Evolutionary conservation across 2,797 vertebrate genomes (phyloP), one percentile per base, ranked within the genome.

Genomic region (Channallabes apus): DNA sequence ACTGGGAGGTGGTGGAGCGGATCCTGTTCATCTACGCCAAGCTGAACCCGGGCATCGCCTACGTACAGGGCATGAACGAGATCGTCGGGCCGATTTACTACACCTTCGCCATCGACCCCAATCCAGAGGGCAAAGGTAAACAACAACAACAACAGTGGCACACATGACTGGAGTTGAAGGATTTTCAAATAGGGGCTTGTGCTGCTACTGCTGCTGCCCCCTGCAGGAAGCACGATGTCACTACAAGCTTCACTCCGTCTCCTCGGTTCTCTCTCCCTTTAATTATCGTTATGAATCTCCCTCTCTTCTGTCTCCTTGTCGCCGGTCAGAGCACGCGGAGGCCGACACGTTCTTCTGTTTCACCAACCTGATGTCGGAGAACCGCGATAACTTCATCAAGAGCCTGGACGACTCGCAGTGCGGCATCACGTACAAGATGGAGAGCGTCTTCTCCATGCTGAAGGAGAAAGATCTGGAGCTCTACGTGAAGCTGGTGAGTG

Each of bases 1-100:
- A 99, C 92, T 99, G 98, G 98, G 98, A 99, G 86, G 98, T 99
- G 90, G 98, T 99, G 87, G 98, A 99, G 89, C 91, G 98, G 0
- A 99, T 99, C 92, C 95, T 99, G 62, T 99, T 99, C 94, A 97
- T 99, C 93, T 99, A 99, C 0, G 98, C 98, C 91, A 99, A 99
- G 90, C 96, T 99, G 91, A 99, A 99, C 91, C 98, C 98, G 0
- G 98, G 98, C 18, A 98, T 99, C 0, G 98, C 98, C 0, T 99
- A 99, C 0, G 98, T 99, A 0, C 98, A 99, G 93, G 98, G 98
- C 89, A 99, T 99, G 98, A 99, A 99, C 0, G 98, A 99, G 92
- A 97, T 99, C 0, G 97, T 99, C 3, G 98, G 98, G 18, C 98
- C 98, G 1, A 96, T 99, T 62, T 99, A 99, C 93, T 99, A 99